Evolutionary conservation across 2,797 vertebrate genomes (phyloP), one percentile per base, ranked within the genome.

Genomic region (Urocyon cinereoargenteus): DNA sequence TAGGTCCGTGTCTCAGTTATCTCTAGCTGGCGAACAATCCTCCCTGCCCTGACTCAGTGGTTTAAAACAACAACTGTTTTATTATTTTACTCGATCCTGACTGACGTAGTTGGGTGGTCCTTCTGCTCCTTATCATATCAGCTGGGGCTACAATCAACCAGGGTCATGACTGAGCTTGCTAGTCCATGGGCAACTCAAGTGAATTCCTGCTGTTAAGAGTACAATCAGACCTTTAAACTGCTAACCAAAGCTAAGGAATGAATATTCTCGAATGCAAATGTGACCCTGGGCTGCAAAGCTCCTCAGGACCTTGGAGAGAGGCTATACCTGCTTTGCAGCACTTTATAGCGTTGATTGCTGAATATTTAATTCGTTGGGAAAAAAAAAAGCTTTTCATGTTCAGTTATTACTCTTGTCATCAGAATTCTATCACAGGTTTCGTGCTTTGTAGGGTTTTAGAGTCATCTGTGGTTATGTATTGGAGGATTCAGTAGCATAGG

Each of bases 231-330:
- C 22, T 66, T 82, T 72, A 68, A 59, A 36, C 16, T 86, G 72
- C 40, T 72, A 89, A 55, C 49, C 28, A 59, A 64, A 72, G n/a
- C 5, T 24, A 45, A 40, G 8, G 45, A n/a, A 3, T 26, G n/a
- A 64, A n/a, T 96, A 51, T 26, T 72, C 34, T 82, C 84, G 55
- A 13, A 72, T 94, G 34, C 55, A 77, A 45, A 45, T 1, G 28
- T n/a, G 75, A 51, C 36, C 0, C n/a, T 10, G 31, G 59, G 10
- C 8, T 2, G 9, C 53, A 26, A 62, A 24, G 51, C 14, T 34
- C 26, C 70, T 85, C 72, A 96, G 83, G 61, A 94, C 73, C 64
- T 59, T 78, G 79, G 62, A 94, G 86, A 91, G 73, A 51, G 79
- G 36, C 61, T 72, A 24, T 5, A 16, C 24, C 34, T 57, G 73